phyloP scores from a whole-genome alignment of 2,797 vertebrate genomes.

The Sebastes itinus region DNA sequence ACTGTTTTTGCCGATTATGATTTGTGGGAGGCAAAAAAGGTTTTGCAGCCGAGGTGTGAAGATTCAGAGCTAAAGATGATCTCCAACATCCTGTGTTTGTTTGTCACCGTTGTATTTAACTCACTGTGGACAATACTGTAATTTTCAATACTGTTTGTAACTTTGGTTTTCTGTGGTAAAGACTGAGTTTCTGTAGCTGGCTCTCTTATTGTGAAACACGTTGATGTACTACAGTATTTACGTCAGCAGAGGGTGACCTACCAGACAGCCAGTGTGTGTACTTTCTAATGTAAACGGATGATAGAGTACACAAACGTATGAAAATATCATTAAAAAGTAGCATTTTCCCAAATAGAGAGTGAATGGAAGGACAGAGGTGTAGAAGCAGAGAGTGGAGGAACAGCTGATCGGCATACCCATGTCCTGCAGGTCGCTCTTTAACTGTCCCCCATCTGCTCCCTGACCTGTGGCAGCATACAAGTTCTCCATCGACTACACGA shows the following conservation, averaged over 20 bases:
- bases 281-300: not conserved
- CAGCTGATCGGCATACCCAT: conserved; percentile 61
- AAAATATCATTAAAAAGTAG: not conserved
- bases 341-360: not conserved
- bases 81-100: not conserved
- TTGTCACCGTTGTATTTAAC: not conserved
- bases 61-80: not conserved
- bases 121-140: not conserved
- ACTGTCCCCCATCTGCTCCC: conserved; percentile 72
- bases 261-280: not conserved
- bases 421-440: conserved; percentile 79
- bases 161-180: not conserved
- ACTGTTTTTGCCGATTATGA: not conserved
- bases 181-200: not conserved
- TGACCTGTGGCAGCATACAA: conserved; percentile 82
- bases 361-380: not conserved
- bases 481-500: conserved; percentile 90
- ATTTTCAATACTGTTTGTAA: not conserved
- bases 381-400: not conserved
- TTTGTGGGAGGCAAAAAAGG: not conserved
- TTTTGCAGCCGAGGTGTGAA: not conserved
- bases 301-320: not conserved
- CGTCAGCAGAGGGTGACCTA: conserved; percentile 12
- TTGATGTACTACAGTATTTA: not conserved
- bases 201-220: not conserved